A percentile compares a stretch with the other conserved stretches of the same genome.
phyloP scores from a whole-genome alignment of 2,113 vertebrate species.

The Opisthocomus hoazin region DNA sequence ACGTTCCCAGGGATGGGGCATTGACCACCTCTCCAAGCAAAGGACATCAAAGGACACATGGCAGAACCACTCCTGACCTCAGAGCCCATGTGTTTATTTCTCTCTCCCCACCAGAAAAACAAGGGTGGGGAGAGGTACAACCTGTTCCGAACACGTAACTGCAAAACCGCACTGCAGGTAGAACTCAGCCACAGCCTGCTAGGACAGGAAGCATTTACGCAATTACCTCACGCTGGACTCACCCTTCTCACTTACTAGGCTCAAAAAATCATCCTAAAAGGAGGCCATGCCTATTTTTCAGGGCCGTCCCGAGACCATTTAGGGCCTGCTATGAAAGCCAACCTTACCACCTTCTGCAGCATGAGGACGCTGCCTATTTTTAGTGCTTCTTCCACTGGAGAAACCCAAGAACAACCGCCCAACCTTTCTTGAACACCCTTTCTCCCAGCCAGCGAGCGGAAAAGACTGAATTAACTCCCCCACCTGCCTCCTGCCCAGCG shows the following conservation, averaged over 20 bases:
- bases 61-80: rapidly evolving
- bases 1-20: too few relatives aligned
- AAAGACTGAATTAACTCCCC: background rate
- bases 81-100: background rate
- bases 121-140: rapidly evolving
- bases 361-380: background rate
- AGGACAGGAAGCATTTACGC: background rate
- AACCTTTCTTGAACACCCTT: background rate
- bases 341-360: background rate
- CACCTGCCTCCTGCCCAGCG: rapidly evolving
- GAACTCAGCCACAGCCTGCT: background rate
- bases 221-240: background rate
- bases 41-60: background rate
- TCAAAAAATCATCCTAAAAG: background rate
- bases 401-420: background rate
- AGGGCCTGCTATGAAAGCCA: background rate
- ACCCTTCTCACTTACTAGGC: background rate
- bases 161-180: background rate
- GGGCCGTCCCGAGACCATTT: background rate
- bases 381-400: background rate
- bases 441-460: background rate
- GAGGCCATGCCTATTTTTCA: background rate
- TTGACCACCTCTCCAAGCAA: too few relatives aligned
- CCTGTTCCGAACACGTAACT: rapidly evolving
- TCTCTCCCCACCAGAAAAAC: background rate